Evolutionary conservation across 2,113 vertebrate genomes (phyloP), one percentile per base, ranked within the genome.

Genomic region (Xenus cinereus): DNA sequence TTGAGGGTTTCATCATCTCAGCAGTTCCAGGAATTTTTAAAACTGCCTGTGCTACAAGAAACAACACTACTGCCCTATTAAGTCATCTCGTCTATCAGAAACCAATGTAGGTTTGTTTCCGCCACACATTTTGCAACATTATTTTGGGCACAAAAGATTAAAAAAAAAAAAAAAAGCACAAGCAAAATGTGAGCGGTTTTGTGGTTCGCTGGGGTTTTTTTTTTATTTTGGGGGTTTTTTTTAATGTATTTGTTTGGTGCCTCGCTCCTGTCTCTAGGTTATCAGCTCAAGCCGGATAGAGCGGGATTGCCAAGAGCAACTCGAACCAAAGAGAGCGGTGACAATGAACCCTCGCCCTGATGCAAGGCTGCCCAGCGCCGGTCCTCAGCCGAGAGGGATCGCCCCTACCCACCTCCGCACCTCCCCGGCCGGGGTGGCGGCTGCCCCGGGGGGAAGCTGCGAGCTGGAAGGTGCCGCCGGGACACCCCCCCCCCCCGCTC

Each of bases 21-120:
- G 60, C 1, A 27, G 84, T 87, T 95, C 95, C 93, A 87, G 64
- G 94, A 96, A 96, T 89, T 86, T 90, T 72, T n/a, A 75, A 95
- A 82, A 85, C 85, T 75, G 83, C 72, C 72, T 92, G 88, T 59
- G 64, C 85, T 62, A 63, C 63, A 91, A 89, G 93, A 79, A 73
- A 50, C 87, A 76, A 53, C 87, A 69, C 79, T 7, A 16, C 78
- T 54, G 77, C 66, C 62, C 82, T 68, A 64, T 67, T 46, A 86
- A 95, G 43, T 77, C 71, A 92, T 46, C 67, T 3, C 17, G 48
- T 66, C 90, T 60, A 45, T 41, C 85, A 82, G 83, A 59, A 56
- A 45, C 51, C 83, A 51, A 19, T 10, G 87, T 7, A 68, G 48
- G 60, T 35, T 69, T 57, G 54, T 39, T 95, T 93, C 69, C 45